These are phyloP conservation scores for Menidia beryllina DNA, from an alignment of 2,113 vertebrate genomes.

Conservation along the genomic window DNA sequence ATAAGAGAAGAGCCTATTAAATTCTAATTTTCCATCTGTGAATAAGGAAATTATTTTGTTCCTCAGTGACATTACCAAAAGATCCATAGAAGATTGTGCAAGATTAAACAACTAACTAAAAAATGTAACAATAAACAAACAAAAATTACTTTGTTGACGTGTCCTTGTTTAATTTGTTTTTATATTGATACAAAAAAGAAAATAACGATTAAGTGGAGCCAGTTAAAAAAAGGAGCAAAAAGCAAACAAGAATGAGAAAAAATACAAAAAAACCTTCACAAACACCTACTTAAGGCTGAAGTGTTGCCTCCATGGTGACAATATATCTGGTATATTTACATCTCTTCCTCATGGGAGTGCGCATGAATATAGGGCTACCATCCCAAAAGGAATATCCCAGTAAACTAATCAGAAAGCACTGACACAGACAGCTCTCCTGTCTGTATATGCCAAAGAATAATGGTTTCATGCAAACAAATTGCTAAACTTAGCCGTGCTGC, in stretches of 20 bases:
- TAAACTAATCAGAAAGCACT: slow-evolving; percentile 72
- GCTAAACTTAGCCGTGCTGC: slow-evolving; percentile 48
- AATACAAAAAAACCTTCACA: slow-evolving; percentile 45
- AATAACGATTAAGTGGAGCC: background rate
- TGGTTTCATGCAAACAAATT: slow-evolving; percentile 65
- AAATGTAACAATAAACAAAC: no score
- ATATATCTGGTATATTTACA: slow-evolving; percentile 79
- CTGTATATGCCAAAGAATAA: slow-evolving; percentile 55
- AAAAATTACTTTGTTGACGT: slow-evolving; percentile 18
- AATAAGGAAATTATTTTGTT: slow-evolving; percentile 74
- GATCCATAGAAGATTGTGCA: slow-evolving; percentile 61
- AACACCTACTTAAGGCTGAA: slow-evolving; percentile 58
- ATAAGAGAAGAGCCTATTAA: slow-evolving; percentile 79
- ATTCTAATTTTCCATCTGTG: slow-evolving; percentile 82
- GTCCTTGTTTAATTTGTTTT: no score
- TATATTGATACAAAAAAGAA: background rate
- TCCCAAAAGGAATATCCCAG: slow-evolving; percentile 67
- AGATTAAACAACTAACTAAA: slow-evolving; percentile 63
- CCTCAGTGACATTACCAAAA: slow-evolving; percentile 69
- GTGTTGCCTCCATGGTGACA: slow-evolving; percentile 76
- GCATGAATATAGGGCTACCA: slow-evolving; percentile 52
- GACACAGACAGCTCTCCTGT: slow-evolving; percentile 64
- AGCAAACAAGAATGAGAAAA: no score
- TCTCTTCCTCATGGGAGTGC: slow-evolving; percentile 69
- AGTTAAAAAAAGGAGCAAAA: background rate